Conservation (phyloP, 2,888 invertebrate species). For the Diogma glabrata region DNA sequence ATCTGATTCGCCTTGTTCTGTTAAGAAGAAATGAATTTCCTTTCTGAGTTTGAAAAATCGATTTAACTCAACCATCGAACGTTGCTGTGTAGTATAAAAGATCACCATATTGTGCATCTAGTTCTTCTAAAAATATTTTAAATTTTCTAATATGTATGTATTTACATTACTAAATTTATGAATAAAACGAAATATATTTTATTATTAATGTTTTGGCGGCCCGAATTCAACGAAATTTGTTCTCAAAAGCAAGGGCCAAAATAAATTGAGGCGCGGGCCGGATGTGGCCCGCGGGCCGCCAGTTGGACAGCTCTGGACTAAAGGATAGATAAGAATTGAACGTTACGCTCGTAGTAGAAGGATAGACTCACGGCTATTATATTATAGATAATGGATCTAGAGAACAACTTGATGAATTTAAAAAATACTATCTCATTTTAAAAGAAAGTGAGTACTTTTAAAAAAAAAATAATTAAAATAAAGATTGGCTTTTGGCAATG, state of each 20-base stretch:
- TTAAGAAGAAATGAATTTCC: conserved; percentile 14
- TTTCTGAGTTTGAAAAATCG: conserved; percentile 16
- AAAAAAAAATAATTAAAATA: too few relatives aligned
- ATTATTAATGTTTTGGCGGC: background rate
- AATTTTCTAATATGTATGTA: too few relatives aligned
- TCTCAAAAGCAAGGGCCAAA: background rate
- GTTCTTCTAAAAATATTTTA: conserved; percentile 17
- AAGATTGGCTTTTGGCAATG: too few relatives aligned
- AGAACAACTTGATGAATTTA: too few relatives aligned
- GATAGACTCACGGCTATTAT: too few relatives aligned
- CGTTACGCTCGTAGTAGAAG: too few relatives aligned
- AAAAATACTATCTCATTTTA: too few relatives aligned
- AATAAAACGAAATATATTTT: conserved; percentile 2
- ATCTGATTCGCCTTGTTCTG: background rate
- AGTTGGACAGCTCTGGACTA: background rate
- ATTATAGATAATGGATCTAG: too few relatives aligned
- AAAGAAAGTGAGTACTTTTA: too few relatives aligned
- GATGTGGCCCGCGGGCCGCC: background rate
- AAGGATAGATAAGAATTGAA: too few relatives aligned
- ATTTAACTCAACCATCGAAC: conserved; percentile 18
- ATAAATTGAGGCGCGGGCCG: background rate
- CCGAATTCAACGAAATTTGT: background rate
- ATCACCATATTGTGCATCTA: conserved; percentile 15
- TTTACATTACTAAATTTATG: too few relatives aligned
- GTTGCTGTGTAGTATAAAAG: conserved; percentile 17